A percentile compares a stretch with the other conserved stretches of the same genome.
Evolutionary conservation across 2,888 invertebrate species (phyloP).

Genomic region (Drosophila kambysellisi): DNA sequence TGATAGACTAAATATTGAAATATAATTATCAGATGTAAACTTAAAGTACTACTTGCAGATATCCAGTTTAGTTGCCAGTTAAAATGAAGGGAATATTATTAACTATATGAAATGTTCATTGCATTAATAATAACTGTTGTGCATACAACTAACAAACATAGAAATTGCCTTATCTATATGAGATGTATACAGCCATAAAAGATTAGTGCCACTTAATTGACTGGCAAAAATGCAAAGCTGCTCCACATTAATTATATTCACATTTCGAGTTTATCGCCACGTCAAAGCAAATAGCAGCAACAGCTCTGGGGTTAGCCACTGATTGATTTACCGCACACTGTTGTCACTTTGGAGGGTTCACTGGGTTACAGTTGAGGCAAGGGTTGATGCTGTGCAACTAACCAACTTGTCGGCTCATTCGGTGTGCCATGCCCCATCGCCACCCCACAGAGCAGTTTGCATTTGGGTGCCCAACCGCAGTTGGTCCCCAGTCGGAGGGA

Average conservation of each 20-base stretch:
- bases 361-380: neutral
- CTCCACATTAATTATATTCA: conserved; percentile 41
- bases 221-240: neutral
- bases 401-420: conserved; percentile 54
- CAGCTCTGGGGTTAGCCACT: conserved; percentile 56
- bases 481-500: conserved; percentile 13
- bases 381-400: conserved; percentile 46
- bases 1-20: neutral
- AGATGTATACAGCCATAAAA: neutral
- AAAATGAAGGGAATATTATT: neutral
- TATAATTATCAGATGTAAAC: neutral
- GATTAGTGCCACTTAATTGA: conserved; percentile 13
- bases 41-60: neutral
- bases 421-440: neutral
- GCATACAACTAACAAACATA: too few species aligned
- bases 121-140: too few species aligned
- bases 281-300: conserved; percentile 31
- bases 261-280: conserved; percentile 42
- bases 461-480: conserved; percentile 19
- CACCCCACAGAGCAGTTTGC: neutral
- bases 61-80: neutral
- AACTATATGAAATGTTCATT: neutral
- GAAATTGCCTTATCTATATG: neutral
- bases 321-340: conserved; percentile 60
- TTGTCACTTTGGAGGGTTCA: conserved; percentile 21